Evolutionary conservation across 2,113 vertebrate species (phyloP).

Genomic region (Thamnaconus septentrionalis): DNA sequence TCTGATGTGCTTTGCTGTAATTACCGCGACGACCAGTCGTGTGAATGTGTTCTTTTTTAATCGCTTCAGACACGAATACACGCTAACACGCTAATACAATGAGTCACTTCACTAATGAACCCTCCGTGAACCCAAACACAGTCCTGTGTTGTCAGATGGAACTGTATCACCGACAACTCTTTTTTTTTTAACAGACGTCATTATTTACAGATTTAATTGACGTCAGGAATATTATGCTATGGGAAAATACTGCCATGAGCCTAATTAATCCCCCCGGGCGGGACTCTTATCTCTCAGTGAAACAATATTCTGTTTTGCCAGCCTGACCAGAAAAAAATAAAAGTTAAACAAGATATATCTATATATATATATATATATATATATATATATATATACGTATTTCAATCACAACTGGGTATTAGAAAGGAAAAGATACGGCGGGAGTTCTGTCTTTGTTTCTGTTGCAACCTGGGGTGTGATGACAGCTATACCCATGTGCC

Average conservation of each 20-base stretch:
- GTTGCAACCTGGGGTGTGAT: slow-evolving; percentile 26
- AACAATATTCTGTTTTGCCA: too few relatives aligned
- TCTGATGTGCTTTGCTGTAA: neutral
- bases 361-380: too few relatives aligned
- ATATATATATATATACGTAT: too few relatives aligned
- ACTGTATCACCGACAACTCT: neutral
- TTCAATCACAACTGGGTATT: neutral
- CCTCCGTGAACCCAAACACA: neutral
- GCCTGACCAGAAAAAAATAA: too few relatives aligned
- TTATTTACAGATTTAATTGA: neutral
- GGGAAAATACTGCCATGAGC: neutral
- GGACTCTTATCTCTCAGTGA: too few relatives aligned
- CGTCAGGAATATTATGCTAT: slow-evolving; percentile 5
- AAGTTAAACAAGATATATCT: too few relatives aligned
- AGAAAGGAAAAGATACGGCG: neutral
- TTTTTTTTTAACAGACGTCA: slow-evolving; percentile 1
- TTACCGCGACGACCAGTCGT: neutral
- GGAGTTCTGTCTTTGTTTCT: slow-evolving; percentile 15
- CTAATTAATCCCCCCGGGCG: too few relatives aligned
- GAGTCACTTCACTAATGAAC: slow-evolving; percentile 6
- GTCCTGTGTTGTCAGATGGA: slow-evolving; percentile 9
- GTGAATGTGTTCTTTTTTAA: too few relatives aligned
- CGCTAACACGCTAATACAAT: slow-evolving; percentile 31
- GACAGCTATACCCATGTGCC: slow-evolving; percentile 49
- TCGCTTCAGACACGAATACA: too few relatives aligned